A percentile compares a stretch with the other conserved stretches of the same genome.
These are phyloP conservation scores for Scophthalmus maximus DNA, from an alignment of 2,113 vertebrate species.

Conservation along the genomic window DNA sequence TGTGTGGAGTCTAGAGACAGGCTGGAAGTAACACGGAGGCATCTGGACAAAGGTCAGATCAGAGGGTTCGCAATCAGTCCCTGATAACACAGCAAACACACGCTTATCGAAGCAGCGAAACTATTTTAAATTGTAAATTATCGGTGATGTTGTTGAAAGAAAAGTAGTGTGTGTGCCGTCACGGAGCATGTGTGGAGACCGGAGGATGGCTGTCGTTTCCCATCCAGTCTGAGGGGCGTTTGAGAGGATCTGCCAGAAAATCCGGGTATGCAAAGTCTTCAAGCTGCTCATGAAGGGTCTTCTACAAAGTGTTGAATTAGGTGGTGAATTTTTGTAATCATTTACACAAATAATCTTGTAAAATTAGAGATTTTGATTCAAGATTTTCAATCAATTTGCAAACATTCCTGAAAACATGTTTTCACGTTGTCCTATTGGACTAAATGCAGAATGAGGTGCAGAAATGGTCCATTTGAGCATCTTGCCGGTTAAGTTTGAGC, in stretches of 20 bases:
- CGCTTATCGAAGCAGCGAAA: conserved; percentile 20
- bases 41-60: conserved; percentile 54
- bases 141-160: conserved; percentile 12
- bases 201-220: too few relatives aligned
- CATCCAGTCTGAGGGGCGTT: too few relatives aligned
- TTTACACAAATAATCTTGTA: too few relatives aligned
- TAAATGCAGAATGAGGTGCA: not conserved
- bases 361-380: too few relatives aligned
- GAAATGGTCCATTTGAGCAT: not conserved
- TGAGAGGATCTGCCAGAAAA: too few relatives aligned
- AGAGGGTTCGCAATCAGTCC: conserved; percentile 33
- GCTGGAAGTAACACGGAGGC: conserved; percentile 10
- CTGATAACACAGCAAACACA: conserved; percentile 52
- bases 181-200: too few relatives aligned
- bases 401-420: too few relatives aligned
- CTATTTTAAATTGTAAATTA: conserved; percentile 28
- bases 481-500: too few relatives aligned
- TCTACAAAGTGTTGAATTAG: too few relatives aligned
- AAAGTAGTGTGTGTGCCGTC: conserved; percentile 11
- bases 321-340: too few relatives aligned
- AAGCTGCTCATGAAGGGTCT: too few relatives aligned
- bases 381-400: not conserved
- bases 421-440: not conserved
- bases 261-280: too few relatives aligned
- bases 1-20: not conserved